These are phyloP conservation scores for Oligia fasciuncula DNA, from an alignment of 2,888 invertebrate species.

Conservation along the genomic window DNA sequence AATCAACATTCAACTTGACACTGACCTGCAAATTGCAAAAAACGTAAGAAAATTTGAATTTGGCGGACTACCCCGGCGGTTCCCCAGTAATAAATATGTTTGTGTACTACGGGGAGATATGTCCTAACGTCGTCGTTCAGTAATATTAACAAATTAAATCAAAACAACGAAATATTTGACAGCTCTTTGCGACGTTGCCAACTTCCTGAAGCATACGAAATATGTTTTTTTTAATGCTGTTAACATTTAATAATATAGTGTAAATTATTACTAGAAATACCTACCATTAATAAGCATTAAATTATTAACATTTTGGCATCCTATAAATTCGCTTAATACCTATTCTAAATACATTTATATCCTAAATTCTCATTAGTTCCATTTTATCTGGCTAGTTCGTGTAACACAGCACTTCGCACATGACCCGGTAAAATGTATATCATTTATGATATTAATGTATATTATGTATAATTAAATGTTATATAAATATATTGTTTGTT, in stretches of 20 bases:
- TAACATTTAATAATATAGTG: neutral
- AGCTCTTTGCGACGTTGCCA: neutral
- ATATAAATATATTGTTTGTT: slow-evolving; percentile 64
- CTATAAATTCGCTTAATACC: neutral
- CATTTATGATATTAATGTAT: slow-evolving; percentile 48
- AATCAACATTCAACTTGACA: neutral
- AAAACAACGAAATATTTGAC: neutral
- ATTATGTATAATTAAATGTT: slow-evolving; percentile 51
- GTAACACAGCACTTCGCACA: slow-evolving; percentile 25
- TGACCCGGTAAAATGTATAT: slow-evolving; percentile 35
- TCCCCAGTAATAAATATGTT: neutral
- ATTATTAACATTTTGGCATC: slow-evolving; percentile 14
- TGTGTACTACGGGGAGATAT: neutral
- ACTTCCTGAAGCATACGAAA: neutral
- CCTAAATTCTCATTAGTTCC: neutral
- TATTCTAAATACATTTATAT: slow-evolving; percentile 3
- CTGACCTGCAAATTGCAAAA: no score
- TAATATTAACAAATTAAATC: neutral
- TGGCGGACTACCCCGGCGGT: no score
- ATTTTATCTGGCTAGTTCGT: neutral
- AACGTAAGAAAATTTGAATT: no score
- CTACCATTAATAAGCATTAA: slow-evolving; percentile 2
- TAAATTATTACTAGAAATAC: slow-evolving; percentile 8
- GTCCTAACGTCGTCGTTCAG: neutral
- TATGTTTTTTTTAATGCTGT: neutral